These are phyloP conservation scores for Leiothrix lutea DNA, from an alignment of 2,113 vertebrate species.

Conservation along the genomic window DNA sequence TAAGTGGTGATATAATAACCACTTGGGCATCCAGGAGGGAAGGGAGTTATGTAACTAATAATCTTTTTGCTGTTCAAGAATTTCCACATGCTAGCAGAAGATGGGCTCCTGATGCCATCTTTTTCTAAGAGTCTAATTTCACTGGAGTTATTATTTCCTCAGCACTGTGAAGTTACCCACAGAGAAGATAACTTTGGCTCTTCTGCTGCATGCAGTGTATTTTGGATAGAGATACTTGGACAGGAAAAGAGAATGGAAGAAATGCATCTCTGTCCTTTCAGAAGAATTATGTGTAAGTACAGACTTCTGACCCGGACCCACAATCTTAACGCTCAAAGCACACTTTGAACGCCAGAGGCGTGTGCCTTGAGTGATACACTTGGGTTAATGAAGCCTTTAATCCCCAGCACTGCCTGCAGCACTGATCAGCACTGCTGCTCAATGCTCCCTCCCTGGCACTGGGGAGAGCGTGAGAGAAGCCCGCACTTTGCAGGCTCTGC, in stretches of 20 bases:
- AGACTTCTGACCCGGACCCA: background rate
- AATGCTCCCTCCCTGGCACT: background rate
- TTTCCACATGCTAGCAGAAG: conserved; percentile 3
- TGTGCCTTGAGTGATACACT: background rate
- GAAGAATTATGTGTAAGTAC: background rate
- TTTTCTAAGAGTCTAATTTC: conserved; percentile 26
- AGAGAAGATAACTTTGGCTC: conserved; percentile 23
- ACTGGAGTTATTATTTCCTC: background rate
- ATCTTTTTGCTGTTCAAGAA: background rate
- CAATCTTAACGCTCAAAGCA: background rate
- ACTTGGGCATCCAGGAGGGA: background rate
- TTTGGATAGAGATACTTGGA: background rate
- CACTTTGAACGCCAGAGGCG: background rate
- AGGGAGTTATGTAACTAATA: background rate
- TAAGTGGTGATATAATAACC: background rate
- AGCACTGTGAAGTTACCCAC: background rate
- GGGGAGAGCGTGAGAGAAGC: background rate
- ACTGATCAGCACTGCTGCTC: background rate
- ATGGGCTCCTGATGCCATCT: background rate
- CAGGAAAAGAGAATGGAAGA: background rate
- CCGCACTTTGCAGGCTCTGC: fast-evolving
- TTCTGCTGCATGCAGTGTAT: background rate
- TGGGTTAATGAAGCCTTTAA: conserved; percentile 31
- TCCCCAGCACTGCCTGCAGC: background rate
- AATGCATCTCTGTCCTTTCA: background rate